Evolutionary conservation across 2,888 invertebrate species (phyloP).

Genomic region (Bombylius discolor): DNA sequence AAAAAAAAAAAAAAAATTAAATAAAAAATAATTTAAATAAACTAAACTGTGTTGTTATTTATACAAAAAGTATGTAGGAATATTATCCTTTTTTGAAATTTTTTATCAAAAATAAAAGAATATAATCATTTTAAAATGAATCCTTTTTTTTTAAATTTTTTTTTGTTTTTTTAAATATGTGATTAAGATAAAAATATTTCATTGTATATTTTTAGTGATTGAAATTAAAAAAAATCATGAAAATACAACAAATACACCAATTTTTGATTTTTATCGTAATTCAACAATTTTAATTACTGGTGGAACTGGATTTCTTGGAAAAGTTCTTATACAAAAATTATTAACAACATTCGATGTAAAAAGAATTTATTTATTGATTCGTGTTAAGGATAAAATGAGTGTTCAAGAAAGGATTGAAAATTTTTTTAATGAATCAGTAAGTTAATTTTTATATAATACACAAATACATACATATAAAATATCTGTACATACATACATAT

Average conservation of each 20-base stretch:
- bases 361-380: slow-evolving; percentile 34
- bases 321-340: slow-evolving; percentile 35
- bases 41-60: too few relatives aligned
- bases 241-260: slow-evolving; percentile 18
- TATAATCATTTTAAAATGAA: too few relatives aligned
- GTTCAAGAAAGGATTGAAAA: slow-evolving; percentile 29
- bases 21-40: too few relatives aligned
- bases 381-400: slow-evolving; percentile 32
- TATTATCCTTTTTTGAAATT: too few relatives aligned
- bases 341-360: slow-evolving; percentile 30
- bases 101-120: too few relatives aligned
- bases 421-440: slow-evolving; percentile 33
- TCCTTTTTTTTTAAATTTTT: too few relatives aligned
- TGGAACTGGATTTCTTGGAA: slow-evolving; percentile 36
- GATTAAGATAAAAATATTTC: too few relatives aligned
- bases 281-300: slow-evolving; percentile 35
- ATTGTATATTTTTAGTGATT: too few relatives aligned
- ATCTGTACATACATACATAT: neutral
- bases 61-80: too few relatives aligned
- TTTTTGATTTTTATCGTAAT: slow-evolving; percentile 31
- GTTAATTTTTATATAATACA: slow-evolving; percentile 6
- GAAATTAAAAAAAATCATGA: too few relatives aligned
- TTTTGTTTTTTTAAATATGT: too few relatives aligned
- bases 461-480: neutral
- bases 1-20: too few relatives aligned